These are phyloP conservation scores for Toxostoma redivivum DNA, from an alignment of 2,113 vertebrate species.

Conservation along the genomic window DNA sequence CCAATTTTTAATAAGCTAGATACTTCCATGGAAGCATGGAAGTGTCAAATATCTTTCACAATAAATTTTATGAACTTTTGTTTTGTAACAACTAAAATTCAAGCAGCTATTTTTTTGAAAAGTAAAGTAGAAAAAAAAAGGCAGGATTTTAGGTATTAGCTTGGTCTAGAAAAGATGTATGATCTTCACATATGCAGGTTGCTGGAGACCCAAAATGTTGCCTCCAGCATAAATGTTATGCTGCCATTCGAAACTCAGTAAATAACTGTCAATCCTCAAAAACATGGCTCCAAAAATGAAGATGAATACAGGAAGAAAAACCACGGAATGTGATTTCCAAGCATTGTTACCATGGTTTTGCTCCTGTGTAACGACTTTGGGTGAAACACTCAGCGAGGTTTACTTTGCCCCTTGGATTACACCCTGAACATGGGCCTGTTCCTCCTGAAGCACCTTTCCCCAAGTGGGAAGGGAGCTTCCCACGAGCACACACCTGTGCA, in stretches of 20 bases:
- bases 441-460: not conserved
- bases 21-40: not conserved
- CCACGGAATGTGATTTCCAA: not conserved
- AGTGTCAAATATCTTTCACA: not conserved
- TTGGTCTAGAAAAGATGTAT: not conserved
- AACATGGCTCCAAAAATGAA: not conserved
- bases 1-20: not conserved
- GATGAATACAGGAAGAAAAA: not conserved
- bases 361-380: not conserved
- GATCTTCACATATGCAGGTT: not conserved
- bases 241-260: not conserved
- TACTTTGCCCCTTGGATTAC: not conserved
- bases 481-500: not conserved
- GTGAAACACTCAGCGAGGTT: not conserved
- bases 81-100: not conserved
- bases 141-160: not conserved
- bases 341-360: not conserved
- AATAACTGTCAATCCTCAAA: not conserved
- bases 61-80: not conserved
- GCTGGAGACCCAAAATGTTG: not conserved
- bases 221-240: not conserved
- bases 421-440: rapidly evolving
- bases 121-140: not conserved
- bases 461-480: not conserved
- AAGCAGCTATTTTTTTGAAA: not conserved